Conservation (phyloP, 2,113 vertebrate species). For the Gavialis gangeticus region DNA sequence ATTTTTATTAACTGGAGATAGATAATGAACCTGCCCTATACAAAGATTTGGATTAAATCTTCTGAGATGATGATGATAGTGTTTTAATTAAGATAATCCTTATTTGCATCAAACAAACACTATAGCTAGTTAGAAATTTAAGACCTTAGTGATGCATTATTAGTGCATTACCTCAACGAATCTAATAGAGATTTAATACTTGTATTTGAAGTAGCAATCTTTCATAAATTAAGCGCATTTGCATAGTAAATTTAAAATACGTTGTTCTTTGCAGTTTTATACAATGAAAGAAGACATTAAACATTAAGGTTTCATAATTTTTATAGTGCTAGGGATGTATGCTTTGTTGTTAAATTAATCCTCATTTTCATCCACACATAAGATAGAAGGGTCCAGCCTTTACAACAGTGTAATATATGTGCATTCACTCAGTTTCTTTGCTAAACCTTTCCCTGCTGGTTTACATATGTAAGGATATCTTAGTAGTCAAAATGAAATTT, state of each 20-base stretch:
- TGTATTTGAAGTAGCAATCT: slow-evolving; percentile 81
- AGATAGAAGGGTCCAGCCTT: slow-evolving; percentile 23
- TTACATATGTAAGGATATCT: slow-evolving; percentile 26
- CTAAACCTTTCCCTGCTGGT: neutral
- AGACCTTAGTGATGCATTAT: slow-evolving; percentile 77
- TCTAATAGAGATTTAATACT: slow-evolving; percentile 84
- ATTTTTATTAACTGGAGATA: slow-evolving; percentile 83
- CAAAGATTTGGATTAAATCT: slow-evolving; percentile 81
- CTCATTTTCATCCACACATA: slow-evolving; percentile 30
- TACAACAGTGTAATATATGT: slow-evolving; percentile 17
- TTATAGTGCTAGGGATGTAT: slow-evolving; percentile 36
- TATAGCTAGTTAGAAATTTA: slow-evolving; percentile 79
- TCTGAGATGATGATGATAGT: slow-evolving; percentile 76
- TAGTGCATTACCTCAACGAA: slow-evolving; percentile 74
- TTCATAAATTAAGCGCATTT: slow-evolving; percentile 81
- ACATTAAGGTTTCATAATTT: slow-evolving; percentile 58
- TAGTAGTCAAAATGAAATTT: slow-evolving; percentile 2
- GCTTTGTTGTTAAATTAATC: slow-evolving; percentile 65
- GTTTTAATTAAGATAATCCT: slow-evolving; percentile 86
- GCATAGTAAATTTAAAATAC: slow-evolving; percentile 76
- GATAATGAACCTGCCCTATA: slow-evolving; percentile 82
- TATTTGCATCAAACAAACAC: slow-evolving; percentile 82
- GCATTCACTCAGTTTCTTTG: neutral
- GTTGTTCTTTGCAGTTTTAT: slow-evolving; percentile 77
- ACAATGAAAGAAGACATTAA: slow-evolving; percentile 67